Base-by-base conservation (phyloP, 2,113 vertebrate species). In the Monopterus albus region DNA sequence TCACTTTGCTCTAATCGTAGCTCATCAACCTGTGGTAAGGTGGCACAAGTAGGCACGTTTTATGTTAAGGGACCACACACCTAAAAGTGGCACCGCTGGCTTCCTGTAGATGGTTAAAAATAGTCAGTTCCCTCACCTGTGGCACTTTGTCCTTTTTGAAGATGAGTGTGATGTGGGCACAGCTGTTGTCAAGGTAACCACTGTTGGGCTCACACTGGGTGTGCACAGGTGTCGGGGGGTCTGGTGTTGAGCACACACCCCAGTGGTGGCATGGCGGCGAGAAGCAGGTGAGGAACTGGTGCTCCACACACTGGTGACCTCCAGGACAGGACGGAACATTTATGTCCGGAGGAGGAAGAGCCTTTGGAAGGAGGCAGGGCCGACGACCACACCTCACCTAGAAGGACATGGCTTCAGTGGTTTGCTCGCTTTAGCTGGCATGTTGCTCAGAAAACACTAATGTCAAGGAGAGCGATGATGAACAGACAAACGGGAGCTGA, bases 371-470 rank as follows among this genome's bases (percentile, higher is more conserved):
- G 72, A 97, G 84, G 63, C 97, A 99, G 8, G 94, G 93, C 72
- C 94, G 95, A 29, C 84, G 91, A 2, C 96, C 97, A 10, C 97
- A 98, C 90, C 93, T 92, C 38, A 98, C 96, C 97, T 99, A 83
- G 18, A 84, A 51, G 40, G 17, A 7, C 17, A n/a, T 6, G 31
- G 53, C 15, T 8, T 46, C 33, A 7, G 4, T 3, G 2, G 47
- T 23, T 28, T 13, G 11, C 23, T 1, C 8, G 8, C 8, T 31
- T 31, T 31, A 7, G 5, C n/a, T n/a, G n/a, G n/a, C n/a, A n/a
- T n/a, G n/a, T n/a, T n/a, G n/a, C n/a, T n/a, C n/a, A n/a, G n/a
- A n/a, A n/a, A n/a, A n/a, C n/a, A n/a, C n/a, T n/a, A n/a, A n/a
- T n/a, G n/a, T n/a, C n/a, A n/a, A n/a, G n/a, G n/a, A n/a, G n/a